Evolutionary conservation across 2,113 vertebrate species (phyloP).

Genomic region (Jacana jacana): DNA sequence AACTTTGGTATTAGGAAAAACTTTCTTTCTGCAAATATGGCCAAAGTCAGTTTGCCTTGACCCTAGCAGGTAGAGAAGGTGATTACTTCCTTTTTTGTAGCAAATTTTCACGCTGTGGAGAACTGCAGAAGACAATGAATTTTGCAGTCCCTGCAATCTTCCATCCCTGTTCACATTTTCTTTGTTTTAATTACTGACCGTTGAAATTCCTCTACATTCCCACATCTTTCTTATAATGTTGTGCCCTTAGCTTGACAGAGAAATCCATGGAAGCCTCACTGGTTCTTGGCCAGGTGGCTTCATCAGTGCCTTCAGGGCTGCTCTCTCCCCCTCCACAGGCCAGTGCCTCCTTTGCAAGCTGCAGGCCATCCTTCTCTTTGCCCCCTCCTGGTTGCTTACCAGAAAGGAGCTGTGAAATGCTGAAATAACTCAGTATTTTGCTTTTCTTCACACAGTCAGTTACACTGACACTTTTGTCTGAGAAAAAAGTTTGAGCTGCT

Average conservation of each 20-base stretch:
- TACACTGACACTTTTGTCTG: background rate
- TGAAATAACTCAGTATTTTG: background rate
- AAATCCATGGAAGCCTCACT: background rate
- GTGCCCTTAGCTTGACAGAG: background rate
- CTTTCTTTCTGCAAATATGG: background rate
- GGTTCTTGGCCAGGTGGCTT: background rate
- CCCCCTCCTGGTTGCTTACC: background rate
- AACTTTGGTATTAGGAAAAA: background rate
- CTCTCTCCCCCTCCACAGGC: background rate
- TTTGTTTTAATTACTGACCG: fast-evolving
- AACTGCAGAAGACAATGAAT: background rate
- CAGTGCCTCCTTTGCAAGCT: background rate
- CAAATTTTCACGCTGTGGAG: background rate
- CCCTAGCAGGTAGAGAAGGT: background rate
- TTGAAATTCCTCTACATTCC: background rate
- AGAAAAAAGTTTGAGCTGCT: background rate
- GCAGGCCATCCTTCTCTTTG: background rate
- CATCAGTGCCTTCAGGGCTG: background rate
- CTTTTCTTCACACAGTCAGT: background rate
- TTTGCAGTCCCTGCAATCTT: background rate
- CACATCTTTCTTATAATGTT: fast-evolving
- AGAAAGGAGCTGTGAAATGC: background rate
- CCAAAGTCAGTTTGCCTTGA: background rate
- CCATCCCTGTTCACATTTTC: fast-evolving
- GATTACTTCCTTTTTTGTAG: background rate